phyloP scores from a whole-genome alignment of 2,797 vertebrate species.

The Phataginus tricuspis region DNA sequence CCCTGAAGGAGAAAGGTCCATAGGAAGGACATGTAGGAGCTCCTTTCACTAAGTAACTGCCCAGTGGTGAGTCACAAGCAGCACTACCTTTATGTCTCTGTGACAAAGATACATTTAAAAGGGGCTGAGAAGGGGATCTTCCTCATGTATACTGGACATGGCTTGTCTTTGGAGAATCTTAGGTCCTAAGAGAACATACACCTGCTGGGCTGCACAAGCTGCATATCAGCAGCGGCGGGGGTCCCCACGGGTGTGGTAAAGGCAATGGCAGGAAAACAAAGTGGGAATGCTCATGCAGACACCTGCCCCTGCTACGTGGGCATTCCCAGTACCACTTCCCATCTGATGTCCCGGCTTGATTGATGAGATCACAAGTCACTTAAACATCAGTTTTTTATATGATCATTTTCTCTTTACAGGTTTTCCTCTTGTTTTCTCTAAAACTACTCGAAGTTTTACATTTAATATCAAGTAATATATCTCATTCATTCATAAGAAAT shows the following conservation, averaged over 20 bases:
- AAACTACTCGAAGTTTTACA: neutral
- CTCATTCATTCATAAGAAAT: neutral
- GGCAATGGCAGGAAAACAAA: neutral
- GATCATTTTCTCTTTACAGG: neutral
- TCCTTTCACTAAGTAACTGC: neutral
- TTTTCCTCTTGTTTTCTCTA: constrained; percentile 1
- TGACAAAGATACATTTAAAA: neutral
- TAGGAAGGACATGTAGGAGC: neutral
- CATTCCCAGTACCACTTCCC: neutral
- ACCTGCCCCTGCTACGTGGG: neutral
- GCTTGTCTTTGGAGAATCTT: neutral
- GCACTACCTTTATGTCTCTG: neutral
- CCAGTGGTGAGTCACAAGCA: neutral
- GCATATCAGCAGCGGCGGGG: neutral
- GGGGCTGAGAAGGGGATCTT: neutral
- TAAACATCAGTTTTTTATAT: neutral
- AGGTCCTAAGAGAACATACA: neutral
- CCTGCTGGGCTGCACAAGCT: neutral
- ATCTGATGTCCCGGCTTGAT: neutral
- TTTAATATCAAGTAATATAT: neutral
- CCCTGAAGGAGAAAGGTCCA: neutral
- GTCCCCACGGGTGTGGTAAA: neutral
- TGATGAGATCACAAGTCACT: neutral
- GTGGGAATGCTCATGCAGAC: neutral
- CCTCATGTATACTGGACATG: neutral